These are phyloP conservation scores for Micromesistius poutassou DNA, from an alignment of 2,797 vertebrate genomes.

Conservation along the genomic window DNA sequence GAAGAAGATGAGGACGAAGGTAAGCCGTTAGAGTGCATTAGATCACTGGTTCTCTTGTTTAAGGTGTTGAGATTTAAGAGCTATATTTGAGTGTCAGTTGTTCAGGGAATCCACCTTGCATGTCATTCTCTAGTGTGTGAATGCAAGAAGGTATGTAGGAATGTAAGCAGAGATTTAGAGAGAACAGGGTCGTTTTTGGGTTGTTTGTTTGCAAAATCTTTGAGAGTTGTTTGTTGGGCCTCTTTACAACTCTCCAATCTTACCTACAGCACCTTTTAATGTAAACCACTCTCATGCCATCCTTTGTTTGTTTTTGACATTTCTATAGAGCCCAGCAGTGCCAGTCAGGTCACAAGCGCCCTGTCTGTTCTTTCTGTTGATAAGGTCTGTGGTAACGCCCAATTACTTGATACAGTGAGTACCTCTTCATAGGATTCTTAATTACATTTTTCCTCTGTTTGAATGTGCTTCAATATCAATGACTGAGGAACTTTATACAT, in stretches of 20 bases:
- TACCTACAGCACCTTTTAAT: neutral
- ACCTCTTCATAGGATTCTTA: neutral
- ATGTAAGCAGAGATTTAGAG: no score
- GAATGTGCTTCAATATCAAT: neutral
- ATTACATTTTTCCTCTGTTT: neutral
- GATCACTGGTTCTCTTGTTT: neutral
- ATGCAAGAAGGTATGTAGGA: neutral
- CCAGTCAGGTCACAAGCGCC: constrained; percentile 41
- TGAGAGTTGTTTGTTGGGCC: neutral
- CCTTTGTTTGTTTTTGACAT: neutral
- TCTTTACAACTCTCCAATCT: neutral
- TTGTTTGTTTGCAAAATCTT: no score
- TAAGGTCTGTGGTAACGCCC: constrained; percentile 44
- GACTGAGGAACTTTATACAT: neutral
- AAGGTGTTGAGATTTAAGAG: neutral
- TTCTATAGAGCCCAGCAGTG: constrained; percentile 11
- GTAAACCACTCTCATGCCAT: neutral
- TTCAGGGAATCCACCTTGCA: neutral
- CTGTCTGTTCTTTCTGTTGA: constrained; percentile 41
- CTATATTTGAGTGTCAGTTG: neutral
- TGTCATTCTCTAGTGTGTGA: neutral
- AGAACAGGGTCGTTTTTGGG: no score
- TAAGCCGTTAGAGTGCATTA: constrained; percentile 2
- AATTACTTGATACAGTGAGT: constrained; percentile 44
- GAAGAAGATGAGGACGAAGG: constrained; percentile 61